Evolutionary conservation across 2,888 invertebrate species (phyloP).

Genomic region (Cetonia aurata): DNA sequence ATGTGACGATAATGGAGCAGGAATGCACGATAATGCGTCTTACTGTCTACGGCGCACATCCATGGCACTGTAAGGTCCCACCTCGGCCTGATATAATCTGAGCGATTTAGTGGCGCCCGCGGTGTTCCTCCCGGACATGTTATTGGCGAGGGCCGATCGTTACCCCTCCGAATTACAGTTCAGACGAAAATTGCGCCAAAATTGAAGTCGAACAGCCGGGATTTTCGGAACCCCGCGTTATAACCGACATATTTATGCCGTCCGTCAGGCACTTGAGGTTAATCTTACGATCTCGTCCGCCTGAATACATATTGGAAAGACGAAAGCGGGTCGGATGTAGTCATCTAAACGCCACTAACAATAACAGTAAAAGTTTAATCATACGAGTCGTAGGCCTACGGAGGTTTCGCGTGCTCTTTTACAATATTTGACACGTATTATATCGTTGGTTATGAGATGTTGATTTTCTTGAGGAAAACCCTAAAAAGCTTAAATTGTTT

Average conservation of each 20-base stretch:
- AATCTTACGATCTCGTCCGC: conserved; percentile 36
- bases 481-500: too few species aligned
- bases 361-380: conserved; percentile 41
- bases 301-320: conserved; percentile 37
- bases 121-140: conserved; percentile 35
- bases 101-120: conserved; percentile 35
- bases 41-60: conserved; percentile 28
- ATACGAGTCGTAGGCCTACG: conserved; percentile 1
- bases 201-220: conserved; percentile 38
- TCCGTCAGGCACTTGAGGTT: conserved; percentile 40
- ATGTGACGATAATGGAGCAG: conserved; percentile 33
- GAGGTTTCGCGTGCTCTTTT: too few species aligned
- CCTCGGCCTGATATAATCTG: conserved; percentile 30
- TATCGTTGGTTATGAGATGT: too few species aligned
- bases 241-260: conserved; percentile 35
- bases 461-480: too few species aligned
- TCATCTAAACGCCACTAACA: conserved; percentile 33
- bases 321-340: conserved; percentile 20
- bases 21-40: conserved; percentile 21
- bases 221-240: conserved; percentile 30
- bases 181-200: conserved; percentile 38
- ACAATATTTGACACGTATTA: too few species aligned
- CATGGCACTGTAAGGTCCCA: background rate
- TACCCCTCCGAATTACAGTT: conserved; percentile 37
- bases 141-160: conserved; percentile 37